Base-by-base conservation (phyloP, 2,888 invertebrate genomes). In the Gastracanthus pulcherrimus region DNA sequence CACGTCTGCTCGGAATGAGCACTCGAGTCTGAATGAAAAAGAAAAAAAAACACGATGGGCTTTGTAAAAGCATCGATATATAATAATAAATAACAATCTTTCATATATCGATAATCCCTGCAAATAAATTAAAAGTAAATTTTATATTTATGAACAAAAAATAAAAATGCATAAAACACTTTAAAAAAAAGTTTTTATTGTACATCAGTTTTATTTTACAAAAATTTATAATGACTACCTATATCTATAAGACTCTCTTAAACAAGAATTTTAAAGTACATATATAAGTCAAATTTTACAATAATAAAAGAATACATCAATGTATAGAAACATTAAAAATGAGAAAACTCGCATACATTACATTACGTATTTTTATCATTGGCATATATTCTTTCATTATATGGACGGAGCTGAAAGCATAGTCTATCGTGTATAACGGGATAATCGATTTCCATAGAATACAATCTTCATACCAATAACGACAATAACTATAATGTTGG, bases 321-420 rank as follows among this genome's bases (percentile, higher is more conserved):
- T 13, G 36, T 45, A 29, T 16, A 62, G 62, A 62, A 62, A 72
- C 41, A 58, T 55, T 71, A 71, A 66, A 36, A 72, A 69, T 23
- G 36, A 64, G 36, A 72, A 62, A 72, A 36, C 58, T 77, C 31
- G 26, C 60, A 58, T 48, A 62, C 7, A 41, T 62, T 62, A 34
- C 38, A 4, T 76, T 69, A 69, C 60, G 69, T 76, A 77, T 81
- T 77, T 74, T 36, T 51, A 62, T 74, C 75, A 71, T 82, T 75
- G 58, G 78, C 76, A 76, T 74, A 66, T 75, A 70, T 31, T 76
- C 76, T 81, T 81, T 81, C 66, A 76, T 76, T 74, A 62, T 85
- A 85, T 89, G 89, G 89, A 89, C 89, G 89, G 89, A 89, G 88
- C 88, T 83, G 85, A 86, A 89, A 89, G 87, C 87, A 88, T 88